Evolutionary conservation across 2,888 invertebrate species (phyloP).

Genomic region (Nomada ruficornis): DNA sequence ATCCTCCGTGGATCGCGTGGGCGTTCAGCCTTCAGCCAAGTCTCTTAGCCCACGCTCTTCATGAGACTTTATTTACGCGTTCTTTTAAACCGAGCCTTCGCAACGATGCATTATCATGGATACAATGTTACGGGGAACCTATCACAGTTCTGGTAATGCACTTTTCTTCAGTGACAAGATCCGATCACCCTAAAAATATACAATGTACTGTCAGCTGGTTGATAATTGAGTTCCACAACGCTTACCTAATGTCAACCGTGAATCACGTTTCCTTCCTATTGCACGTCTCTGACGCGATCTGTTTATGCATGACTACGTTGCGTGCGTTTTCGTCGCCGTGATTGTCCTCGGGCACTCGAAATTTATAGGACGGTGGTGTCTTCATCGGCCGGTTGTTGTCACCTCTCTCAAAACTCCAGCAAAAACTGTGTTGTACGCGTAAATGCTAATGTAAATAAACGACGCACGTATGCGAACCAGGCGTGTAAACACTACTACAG

Average conservation of each 20-base stretch:
- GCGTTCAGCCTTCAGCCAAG: conserved; percentile 77
- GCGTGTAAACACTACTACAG: background rate
- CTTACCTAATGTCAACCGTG: conserved; percentile 67
- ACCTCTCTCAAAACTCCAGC: background rate
- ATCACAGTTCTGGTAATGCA: background rate
- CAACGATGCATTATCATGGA: background rate
- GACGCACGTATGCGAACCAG: background rate
- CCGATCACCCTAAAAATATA: background rate
- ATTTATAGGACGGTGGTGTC: conserved; percentile 4
- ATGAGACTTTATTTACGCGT: conserved; percentile 66
- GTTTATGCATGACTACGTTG: conserved; percentile 17
- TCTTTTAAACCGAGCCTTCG: conserved; percentile 35
- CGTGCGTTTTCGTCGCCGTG: conserved; percentile 25
- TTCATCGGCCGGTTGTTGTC: background rate
- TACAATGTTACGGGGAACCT: background rate
- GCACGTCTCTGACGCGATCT: conserved; percentile 35
- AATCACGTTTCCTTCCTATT: conserved; percentile 67
- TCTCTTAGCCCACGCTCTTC: conserved; percentile 70
- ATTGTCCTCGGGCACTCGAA: background rate
- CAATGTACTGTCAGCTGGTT: conserved; percentile 62
- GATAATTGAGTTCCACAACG: conserved; percentile 38
- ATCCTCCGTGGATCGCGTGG: conserved; percentile 74
- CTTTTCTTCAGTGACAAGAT: conserved; percentile 25
- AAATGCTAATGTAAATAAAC: conserved; percentile 37
- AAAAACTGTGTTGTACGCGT: conserved; percentile 9